Base-by-base conservation (phyloP, 2,113 vertebrate species). In the Actinemys pallida region DNA sequence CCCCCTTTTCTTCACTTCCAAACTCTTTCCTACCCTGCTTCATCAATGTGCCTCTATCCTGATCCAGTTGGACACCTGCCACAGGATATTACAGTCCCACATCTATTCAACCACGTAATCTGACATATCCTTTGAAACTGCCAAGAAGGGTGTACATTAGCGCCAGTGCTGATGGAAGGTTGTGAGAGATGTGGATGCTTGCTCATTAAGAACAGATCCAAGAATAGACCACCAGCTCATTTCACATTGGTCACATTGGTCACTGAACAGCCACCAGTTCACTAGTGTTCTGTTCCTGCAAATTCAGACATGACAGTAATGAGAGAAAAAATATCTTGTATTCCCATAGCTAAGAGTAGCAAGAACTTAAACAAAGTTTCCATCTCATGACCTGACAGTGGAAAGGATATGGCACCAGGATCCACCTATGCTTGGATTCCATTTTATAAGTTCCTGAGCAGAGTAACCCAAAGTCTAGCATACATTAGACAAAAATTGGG, bases 351-450 rank as follows among this genome's bases (percentile, higher is more conserved):
- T 86, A 82, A 79, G 92, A 84, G 69, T 42, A 84, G 31, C 57
- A 92, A 75, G 93, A 83, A 91, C 81, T 24, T 62, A 94, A 87
- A 29, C 1, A 19, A 79, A 85, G 88, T 39, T 83, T 78, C 65
- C 50, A 57, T n/a, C 20, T 62, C 75, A 75, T 82, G 81, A 53
- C n/a, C 78, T 93, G 76, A 89, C 59, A 83, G 88, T 47, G 39
- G 31, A 89, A 91, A 80, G 87, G 83, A 75, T 93, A 84, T 83
- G n/a, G 86, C 84, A 56, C 27, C 89, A 78, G 42, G 52, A 94
- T 90, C 89, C 87, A 87, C 39, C 50, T 16, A 50, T 14, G 50
- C 50, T 50, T 50, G 50, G 13, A 50, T 50, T 50, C 13, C 50
- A 50, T 50, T 50, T 50, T 50, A 16, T 50, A 50, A 50, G 90